Evolutionary conservation across 2,888 invertebrate genomes (phyloP).

Genomic region (Clusia tigrina): DNA sequence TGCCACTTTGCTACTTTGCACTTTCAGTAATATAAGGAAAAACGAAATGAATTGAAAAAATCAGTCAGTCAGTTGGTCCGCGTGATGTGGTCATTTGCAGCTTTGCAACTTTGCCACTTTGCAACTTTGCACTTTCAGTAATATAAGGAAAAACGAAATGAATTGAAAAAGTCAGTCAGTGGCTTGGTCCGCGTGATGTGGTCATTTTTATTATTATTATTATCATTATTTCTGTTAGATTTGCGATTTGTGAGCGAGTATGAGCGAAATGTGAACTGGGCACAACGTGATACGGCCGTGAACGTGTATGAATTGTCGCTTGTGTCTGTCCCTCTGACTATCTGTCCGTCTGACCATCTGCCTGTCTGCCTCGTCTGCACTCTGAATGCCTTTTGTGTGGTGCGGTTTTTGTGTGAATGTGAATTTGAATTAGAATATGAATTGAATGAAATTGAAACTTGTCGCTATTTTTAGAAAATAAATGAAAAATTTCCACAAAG

Average conservation of each 20-base stretch:
- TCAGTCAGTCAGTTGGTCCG: too few species aligned
- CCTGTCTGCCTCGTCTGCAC: too few species aligned
- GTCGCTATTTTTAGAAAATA: slow-evolving; percentile 4
- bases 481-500: too few species aligned
- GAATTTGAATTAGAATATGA: neutral
- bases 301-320: too few species aligned
- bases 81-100: neutral
- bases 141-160: neutral
- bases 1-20: neutral
- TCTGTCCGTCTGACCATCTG: too few species aligned
- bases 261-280: neutral
- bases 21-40: neutral
- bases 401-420: neutral
- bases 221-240: neutral
- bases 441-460: slow-evolving; percentile 3
- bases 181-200: neutral
- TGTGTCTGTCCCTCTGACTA: neutral
- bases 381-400: too few species aligned
- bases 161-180: too few species aligned
- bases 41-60: too few species aligned
- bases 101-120: neutral
- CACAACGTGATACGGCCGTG: slow-evolving; percentile 4
- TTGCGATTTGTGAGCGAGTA: neutral
- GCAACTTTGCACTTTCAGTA: neutral
- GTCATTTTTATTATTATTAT: neutral